Conservation (phyloP, 1,140 invertebrate genomes). For the Pomacea maculata region DNA sequence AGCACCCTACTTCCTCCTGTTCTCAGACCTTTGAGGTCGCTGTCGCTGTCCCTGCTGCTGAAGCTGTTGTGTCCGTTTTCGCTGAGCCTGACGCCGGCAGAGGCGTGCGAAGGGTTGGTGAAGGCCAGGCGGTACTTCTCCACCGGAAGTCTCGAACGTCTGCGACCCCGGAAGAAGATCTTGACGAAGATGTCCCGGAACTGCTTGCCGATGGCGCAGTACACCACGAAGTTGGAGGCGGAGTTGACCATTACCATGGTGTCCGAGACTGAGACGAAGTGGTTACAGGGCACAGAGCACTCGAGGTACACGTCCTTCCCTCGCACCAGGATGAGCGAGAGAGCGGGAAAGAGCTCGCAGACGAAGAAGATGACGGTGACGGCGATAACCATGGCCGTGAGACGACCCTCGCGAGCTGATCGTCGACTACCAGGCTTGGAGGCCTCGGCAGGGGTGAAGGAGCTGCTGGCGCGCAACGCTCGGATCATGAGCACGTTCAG, state of each 20-base stretch:
- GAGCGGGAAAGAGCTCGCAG: conserved; percentile 30
- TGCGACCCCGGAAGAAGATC: conserved; percentile 15
- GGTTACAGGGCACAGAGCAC: conserved; percentile 23
- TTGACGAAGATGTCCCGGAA: conserved; percentile 24
- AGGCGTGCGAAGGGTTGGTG: neutral
- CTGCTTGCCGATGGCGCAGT: conserved; percentile 30
- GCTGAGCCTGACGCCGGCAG: neutral
- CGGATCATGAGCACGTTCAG: conserved; percentile 25
- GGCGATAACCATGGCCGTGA: conserved; percentile 33
- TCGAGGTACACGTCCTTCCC: conserved; percentile 26
- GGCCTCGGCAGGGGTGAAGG: neutral
- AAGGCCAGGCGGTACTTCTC: neutral
- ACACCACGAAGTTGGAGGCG: conserved; percentile 29
- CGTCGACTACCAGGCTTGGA: neutral
- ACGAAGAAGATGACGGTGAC: conserved; percentile 34
- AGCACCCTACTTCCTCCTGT: neutral
- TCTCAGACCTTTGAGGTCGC: neutral
- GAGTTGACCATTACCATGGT: conserved; percentile 33
- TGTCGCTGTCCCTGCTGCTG: conserved; percentile 3
- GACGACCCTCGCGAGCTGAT: neutral
- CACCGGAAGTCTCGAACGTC: neutral
- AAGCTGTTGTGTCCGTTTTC: neutral
- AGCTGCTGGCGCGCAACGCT: conserved; percentile 10
- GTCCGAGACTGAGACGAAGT: conserved; percentile 30
- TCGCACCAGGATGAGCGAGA: conserved; percentile 23